phyloP scores from a whole-genome alignment of 1,140 invertebrate genomes.

The Ridgeia piscesae region DNA sequence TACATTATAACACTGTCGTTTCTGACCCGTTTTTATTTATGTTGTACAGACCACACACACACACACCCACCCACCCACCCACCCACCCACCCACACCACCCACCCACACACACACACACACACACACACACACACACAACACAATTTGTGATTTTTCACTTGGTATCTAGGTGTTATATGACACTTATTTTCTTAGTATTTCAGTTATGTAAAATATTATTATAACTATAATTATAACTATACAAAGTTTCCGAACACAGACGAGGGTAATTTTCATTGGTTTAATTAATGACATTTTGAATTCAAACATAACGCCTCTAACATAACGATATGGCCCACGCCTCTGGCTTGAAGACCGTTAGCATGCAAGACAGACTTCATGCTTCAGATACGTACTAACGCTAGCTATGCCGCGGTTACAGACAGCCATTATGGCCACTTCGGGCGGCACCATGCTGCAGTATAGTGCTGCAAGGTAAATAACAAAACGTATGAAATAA shows the following conservation, averaged over 20 bases:
- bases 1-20: too few relatives aligned
- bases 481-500: neutral
- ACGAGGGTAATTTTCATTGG: neutral
- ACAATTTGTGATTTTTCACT: too few relatives aligned
- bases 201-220: too few relatives aligned
- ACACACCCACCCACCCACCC: too few relatives aligned
- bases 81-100: too few relatives aligned
- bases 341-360: neutral
- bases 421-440: neutral
- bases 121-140: too few relatives aligned
- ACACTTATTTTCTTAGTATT: too few relatives aligned
- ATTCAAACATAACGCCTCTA: constrained; percentile 5
- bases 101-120: too few relatives aligned
- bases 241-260: neutral
- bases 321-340: neutral
- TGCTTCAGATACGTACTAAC: neutral
- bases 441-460: neutral
- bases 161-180: too few relatives aligned
- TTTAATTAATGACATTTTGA: neutral
- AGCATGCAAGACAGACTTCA: neutral
- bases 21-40: too few relatives aligned
- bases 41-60: too few relatives aligned
- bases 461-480: neutral
- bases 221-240: too few relatives aligned
- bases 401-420: neutral